These are phyloP conservation scores for Gymnocheta viridis DNA, from an alignment of 2,888 invertebrate genomes.

Conservation along the genomic window DNA sequence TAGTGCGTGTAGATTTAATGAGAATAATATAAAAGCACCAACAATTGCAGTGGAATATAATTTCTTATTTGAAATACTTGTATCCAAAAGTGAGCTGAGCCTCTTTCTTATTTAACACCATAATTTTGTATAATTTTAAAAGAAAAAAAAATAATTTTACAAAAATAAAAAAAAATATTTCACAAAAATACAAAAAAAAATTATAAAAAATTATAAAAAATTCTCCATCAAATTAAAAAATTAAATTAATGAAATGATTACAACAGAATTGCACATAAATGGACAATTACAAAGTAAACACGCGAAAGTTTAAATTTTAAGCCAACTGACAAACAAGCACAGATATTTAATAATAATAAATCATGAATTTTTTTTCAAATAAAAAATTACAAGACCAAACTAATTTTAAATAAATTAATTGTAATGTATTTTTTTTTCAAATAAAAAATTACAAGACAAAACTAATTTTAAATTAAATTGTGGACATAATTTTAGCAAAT, in stretches of 20 bases:
- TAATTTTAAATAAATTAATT: conserved; percentile 49
- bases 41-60: too few species aligned
- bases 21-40: too few species aligned
- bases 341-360: conserved; percentile 13
- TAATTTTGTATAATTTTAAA: too few species aligned
- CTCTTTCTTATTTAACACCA: too few species aligned
- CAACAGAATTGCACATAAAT: conserved; percentile 65
- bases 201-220: too few species aligned
- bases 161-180: neutral
- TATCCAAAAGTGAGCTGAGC: too few species aligned
- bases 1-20: too few species aligned
- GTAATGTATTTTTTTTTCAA: too few species aligned
- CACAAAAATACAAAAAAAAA: neutral
- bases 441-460: conserved; percentile 24
- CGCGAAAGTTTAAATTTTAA: conserved; percentile 43
- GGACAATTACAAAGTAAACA: conserved; percentile 64
- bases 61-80: too few species aligned
- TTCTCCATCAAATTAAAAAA: conserved; percentile 48
- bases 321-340: neutral
- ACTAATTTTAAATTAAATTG: conserved; percentile 44
- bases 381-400: conserved; percentile 9
- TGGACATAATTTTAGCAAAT: conserved; percentile 21
- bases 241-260: conserved; percentile 67
- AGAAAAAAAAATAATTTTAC: too few species aligned
- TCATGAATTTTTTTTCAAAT: conserved; percentile 1